Conservation (phyloP, 2,113 vertebrate species). For the rabbit (Oryctolagus cuniculus) region DNA sequence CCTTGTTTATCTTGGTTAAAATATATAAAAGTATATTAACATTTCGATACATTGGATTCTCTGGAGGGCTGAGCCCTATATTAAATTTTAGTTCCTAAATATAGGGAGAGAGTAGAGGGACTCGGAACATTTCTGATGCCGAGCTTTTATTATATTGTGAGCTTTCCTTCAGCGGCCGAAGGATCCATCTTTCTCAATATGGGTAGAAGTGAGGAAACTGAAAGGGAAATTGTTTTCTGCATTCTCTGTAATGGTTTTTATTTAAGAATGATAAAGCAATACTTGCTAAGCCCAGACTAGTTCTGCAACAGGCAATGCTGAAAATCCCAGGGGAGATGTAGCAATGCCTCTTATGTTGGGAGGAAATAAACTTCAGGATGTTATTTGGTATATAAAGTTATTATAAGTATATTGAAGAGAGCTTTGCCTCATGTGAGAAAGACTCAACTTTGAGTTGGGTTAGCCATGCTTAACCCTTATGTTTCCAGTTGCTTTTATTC, state of each 20-base stretch:
- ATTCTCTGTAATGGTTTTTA: conserved; percentile 70
- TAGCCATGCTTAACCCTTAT: conserved; percentile 59
- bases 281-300: conserved; percentile 51
- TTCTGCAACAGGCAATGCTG: conserved; percentile 56
- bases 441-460: conserved; percentile 21
- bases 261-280: conserved; percentile 76
- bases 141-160: conserved; percentile 53
- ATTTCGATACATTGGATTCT: conserved; percentile 64
- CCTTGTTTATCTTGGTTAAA: conserved; percentile 81
- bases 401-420: conserved; percentile 79
- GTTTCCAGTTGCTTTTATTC: conserved; percentile 1
- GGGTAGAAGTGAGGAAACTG: conserved; percentile 37
- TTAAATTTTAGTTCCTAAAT: conserved; percentile 73
- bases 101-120: conserved; percentile 67
- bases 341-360: conserved; percentile 68
- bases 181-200: conserved; percentile 73
- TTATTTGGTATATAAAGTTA: conserved; percentile 79
- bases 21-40: conserved; percentile 75
- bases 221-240: conserved; percentile 77
- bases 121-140: conserved; percentile 38
- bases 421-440: conserved; percentile 54
- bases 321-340: conserved; percentile 69
- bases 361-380: conserved; percentile 81
- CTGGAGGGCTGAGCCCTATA: conserved; percentile 62
- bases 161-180: conserved; percentile 54